Percentiles rank a stretch among this genome's conserved stretches.
Conservation (phyloP, 2,113 vertebrate species). For the Xenopus tropicalis region UCB_Xtro_10.0 CM004451.2:14136501-14137000, state of each 20-base stretch:
- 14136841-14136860: constrained; percentile 11
- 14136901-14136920: background rate
- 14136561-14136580: too few species aligned
- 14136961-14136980: constrained; percentile 21
- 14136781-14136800: background rate
- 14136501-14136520: too few species aligned
- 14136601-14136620: too few species aligned
- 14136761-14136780: background rate
- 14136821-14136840: constrained; percentile 37
- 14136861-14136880: constrained; percentile 5
- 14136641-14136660: too few species aligned
- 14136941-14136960: constrained; percentile 9
- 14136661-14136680: background rate
- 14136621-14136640: too few species aligned
- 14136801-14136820: constrained; percentile 12
- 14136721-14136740: background rate
- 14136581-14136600: too few species aligned
- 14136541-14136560: too few species aligned
- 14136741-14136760: background rate
- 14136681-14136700: background rate
- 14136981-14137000: too few species aligned
- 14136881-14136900: constrained; percentile 3
- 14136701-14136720: background rate
- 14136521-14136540: too few species aligned
- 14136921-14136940: constrained; percentile 12